Conservation (phyloP, 37 sponge, comb jelly and placozoan genomes). For the Lycopodina hypogea region DNA sequence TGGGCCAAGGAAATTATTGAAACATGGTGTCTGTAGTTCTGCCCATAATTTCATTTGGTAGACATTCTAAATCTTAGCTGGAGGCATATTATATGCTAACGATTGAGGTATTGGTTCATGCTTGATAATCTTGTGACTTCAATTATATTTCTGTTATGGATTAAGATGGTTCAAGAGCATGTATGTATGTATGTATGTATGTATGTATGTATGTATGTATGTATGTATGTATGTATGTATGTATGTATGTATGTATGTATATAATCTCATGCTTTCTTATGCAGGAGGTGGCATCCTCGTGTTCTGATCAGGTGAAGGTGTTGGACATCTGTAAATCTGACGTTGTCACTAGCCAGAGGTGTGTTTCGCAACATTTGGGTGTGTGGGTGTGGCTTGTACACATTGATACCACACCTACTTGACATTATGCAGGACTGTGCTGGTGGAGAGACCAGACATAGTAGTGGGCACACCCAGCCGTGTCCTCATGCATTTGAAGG, state of each 20-base stretch:
- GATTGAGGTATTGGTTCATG: too few relatives aligned
- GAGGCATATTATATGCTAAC: too few relatives aligned
- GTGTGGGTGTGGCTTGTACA: background rate
- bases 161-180: too few relatives aligned
- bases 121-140: too few relatives aligned
- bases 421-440: background rate
- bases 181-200: too few relatives aligned
- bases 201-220: background rate
- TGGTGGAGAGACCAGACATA: constrained; percentile 68
- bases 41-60: too few relatives aligned
- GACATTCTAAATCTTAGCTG: too few relatives aligned
- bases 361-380: background rate
- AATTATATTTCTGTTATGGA: too few relatives aligned
- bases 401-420: background rate
- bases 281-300: constrained; percentile 60
- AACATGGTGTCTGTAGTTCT: too few relatives aligned
- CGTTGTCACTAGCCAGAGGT: constrained; percentile 46
- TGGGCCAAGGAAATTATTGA: too few relatives aligned
- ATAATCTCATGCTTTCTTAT: background rate
- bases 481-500: constrained; percentile 54
- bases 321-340: constrained; percentile 36
- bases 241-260: background rate
- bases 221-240: background rate
- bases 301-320: constrained; percentile 49
- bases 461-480: constrained; percentile 82